Evolutionary conservation across 2,888 invertebrate species (phyloP), one percentile per base, ranked within the genome.

Genomic region (Clunio marinus): DNA sequence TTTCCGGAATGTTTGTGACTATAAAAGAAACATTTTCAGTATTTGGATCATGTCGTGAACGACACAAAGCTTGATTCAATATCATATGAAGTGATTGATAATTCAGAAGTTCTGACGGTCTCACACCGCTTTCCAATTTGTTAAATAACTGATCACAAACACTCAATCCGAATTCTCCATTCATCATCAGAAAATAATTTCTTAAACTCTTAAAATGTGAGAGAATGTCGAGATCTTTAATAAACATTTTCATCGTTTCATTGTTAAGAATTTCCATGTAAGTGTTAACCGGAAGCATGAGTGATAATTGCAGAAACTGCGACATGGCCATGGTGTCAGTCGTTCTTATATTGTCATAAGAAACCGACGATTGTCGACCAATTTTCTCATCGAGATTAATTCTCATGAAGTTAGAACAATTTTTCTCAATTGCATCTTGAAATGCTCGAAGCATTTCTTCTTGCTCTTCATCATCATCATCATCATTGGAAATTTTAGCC

Each of bases 181-280:
- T 89, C 81, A 89, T 82, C 24, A 91, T 75, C 73, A 91, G 90
- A 75, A 87, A 91, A 73, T 88, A 91, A 74, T 88, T 86, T 57
- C 88, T 83, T n/a, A 91, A 77, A 75, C 87, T 87, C 55, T 84
- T 83, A 71, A 91, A 80, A 77, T 91, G 89, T 20, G 86, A 83
- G 41, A 89, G 81, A 2, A 79, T 71, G 15, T 74, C 73, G 75
- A 88, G 83, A 63, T 87, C 84, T 17, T 86, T 79, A 70, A 91
- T 77, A 72, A 87, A 86, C 74, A 87, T 83, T 32, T 86, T 87
- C 70, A 91, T 77, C 20, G 90, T 83, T 5, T 89, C 88, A 70
- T 86, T 86, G 69, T 88, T 88, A 0, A 89, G 84, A 10, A 91
- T 81, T 71, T 85, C 84, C 63, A 85, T 80, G 73, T 91, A 89